Conservation (phyloP, 2,888 invertebrate genomes). For the Heliconius ismenius region DNA sequence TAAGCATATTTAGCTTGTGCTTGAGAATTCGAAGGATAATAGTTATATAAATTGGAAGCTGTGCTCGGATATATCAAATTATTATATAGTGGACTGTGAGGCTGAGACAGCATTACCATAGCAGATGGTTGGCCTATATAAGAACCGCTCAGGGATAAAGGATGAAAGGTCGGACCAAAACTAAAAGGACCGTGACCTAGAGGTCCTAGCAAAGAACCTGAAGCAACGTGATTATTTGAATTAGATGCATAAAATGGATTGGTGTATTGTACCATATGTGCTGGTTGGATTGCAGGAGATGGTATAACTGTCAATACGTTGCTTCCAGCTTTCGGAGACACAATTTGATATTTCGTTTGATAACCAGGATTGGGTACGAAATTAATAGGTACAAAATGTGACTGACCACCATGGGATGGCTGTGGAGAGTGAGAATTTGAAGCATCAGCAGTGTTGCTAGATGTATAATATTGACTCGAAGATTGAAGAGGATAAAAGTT, state of each 20-base stretch:
- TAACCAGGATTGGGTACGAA: slow-evolving; percentile 72
- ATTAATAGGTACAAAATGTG: slow-evolving; percentile 69
- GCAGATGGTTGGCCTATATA: slow-evolving; percentile 66
- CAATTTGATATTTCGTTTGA: slow-evolving; percentile 72
- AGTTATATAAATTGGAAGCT: slow-evolving; percentile 67
- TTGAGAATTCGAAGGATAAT: slow-evolving; percentile 64
- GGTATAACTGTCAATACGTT: slow-evolving; percentile 66
- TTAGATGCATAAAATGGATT: slow-evolving; percentile 49
- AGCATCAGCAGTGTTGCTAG: slow-evolving; percentile 51
- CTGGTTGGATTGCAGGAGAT: slow-evolving; percentile 54
- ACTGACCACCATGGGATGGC: slow-evolving; percentile 52
- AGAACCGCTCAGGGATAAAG: slow-evolving; percentile 56
- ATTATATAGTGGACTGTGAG: slow-evolving; percentile 64
- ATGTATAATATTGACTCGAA: slow-evolving; percentile 63
- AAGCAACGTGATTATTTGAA: slow-evolving; percentile 53
- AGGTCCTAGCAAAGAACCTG: slow-evolving; percentile 49
- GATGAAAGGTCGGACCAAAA: slow-evolving; percentile 59
- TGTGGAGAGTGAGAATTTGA: slow-evolving; percentile 25
- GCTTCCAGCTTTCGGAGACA: slow-evolving; percentile 65
- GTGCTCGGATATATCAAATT: slow-evolving; percentile 65
- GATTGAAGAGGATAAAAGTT: slow-evolving; percentile 72
- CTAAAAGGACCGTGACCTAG: slow-evolving; percentile 60
- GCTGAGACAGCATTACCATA: slow-evolving; percentile 68
- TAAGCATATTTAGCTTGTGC: slow-evolving; percentile 61
- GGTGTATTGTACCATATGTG: slow-evolving; percentile 56